phyloP scores from a whole-genome alignment of 2,113 vertebrate genomes.

The Bettongia penicillata region DNA sequence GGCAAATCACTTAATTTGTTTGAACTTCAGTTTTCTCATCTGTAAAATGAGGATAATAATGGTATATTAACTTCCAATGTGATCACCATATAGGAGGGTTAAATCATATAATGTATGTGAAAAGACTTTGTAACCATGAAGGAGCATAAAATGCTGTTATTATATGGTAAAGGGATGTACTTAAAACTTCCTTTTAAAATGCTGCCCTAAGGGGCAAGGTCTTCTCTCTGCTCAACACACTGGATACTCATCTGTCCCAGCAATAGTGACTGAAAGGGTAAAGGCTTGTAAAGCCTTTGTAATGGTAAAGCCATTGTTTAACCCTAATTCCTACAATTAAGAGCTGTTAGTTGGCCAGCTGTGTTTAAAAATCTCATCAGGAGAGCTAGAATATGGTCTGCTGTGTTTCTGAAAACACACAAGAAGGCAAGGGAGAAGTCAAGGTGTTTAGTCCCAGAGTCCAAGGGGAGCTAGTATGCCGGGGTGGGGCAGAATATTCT shows the following conservation, averaged over 20 bases:
- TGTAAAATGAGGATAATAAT: not conserved
- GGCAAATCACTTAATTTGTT: not conserved
- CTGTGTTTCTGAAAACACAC: conserved; percentile 5
- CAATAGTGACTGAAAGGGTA: not conserved
- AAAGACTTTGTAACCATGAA: not conserved
- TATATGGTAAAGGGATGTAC: not conserved
- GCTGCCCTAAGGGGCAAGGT: not conserved
- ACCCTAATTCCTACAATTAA: not conserved
- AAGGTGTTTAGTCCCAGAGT: no score
- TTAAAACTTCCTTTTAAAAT: conserved; percentile 12
- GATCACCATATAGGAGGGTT: not conserved
- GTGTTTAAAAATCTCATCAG: not conserved
- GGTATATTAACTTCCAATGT: not conserved
- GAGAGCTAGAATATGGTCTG: not conserved
- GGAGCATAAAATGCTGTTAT: not conserved
- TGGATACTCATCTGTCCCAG: not conserved
- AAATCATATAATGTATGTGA: not conserved
- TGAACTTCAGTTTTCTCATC: not conserved
- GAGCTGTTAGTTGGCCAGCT: not conserved
- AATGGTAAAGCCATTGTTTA: no score
- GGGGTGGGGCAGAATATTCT: no score
- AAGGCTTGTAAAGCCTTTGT: no score
- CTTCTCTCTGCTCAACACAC: not conserved
- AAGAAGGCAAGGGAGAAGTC: not conserved
- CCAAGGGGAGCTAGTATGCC: accelerated